Evolutionary conservation across 2,888 invertebrate species (phyloP), one percentile per base, ranked within the genome.

Genomic region (Mythimna pallens): DNA sequence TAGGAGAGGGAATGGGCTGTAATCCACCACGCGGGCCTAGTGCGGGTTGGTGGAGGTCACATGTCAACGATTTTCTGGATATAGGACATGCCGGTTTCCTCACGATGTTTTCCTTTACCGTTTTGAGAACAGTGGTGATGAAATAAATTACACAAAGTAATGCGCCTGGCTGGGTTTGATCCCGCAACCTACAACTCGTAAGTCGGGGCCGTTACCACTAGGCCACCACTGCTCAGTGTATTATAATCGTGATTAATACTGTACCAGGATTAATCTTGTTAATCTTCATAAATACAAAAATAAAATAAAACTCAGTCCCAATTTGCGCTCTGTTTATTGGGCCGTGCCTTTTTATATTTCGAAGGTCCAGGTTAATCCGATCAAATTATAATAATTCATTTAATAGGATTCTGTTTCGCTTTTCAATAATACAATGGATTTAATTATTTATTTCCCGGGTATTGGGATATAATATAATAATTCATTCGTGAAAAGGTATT

Each of bases 341-440:
- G 7, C 7, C 47, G 30, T 36, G 3, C 17, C 17, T 22, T 74
- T 73, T 73, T 61, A 34, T n/a, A 62, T 25, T 14, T 10, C 6
- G 4, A 25, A 43, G 57, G 57, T 54, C 22, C 54, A 47, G 14
- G 52, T 7, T 69, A 70, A 76, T 63, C 63, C 14, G 70, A 70
- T 76, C 58, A 52, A 17, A 36, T 63, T 43, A 59, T 59, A 58
- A 75, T 63, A 75, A 63, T 70, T 75, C 43, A 20, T 52, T 58
- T 75, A 70, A 43, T 63, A n/a, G 40, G 63, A 59, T 70, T 43
- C n/a, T 20, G 70, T 64, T 58, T 54, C 63, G n/a, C 5, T 47
- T 58, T 75, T 52, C 10, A 52, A 25, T 12, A 30, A 47, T 70
- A 54, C 6, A 63, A 52, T 58, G 50, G 12, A 52, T 75, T 68